Evolutionary conservation across 1,140 invertebrate genomes (phyloP).

Genomic region (Thalassaphorura encarpata): DNA sequence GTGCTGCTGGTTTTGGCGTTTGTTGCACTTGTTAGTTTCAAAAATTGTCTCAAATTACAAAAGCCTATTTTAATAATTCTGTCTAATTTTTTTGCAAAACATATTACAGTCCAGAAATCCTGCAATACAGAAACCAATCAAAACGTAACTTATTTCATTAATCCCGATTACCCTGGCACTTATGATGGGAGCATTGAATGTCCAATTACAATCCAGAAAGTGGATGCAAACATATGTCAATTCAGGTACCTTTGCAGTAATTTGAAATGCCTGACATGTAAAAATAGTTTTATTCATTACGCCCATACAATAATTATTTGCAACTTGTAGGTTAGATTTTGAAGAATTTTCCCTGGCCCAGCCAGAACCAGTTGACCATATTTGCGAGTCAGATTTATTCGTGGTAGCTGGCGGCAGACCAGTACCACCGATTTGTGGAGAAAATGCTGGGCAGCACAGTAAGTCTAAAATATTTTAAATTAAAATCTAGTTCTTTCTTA

Average conservation of each 20-base stretch:
- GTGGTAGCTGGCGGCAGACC: slow-evolving; percentile 32
- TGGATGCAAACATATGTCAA: slow-evolving; percentile 65
- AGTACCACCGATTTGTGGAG: slow-evolving; percentile 34
- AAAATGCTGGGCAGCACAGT: slow-evolving; percentile 35
- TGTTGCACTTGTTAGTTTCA: slow-evolving; percentile 59
- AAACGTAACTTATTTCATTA: slow-evolving; percentile 50
- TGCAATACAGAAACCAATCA: slow-evolving; percentile 46
- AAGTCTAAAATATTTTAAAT: too few relatives aligned
- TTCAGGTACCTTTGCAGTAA: slow-evolving; percentile 47
- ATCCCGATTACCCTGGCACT: slow-evolving; percentile 42
- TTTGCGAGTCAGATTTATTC: slow-evolving; percentile 33
- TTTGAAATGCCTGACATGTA: background rate
- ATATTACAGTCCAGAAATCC: slow-evolving; percentile 44
- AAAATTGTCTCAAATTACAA: background rate
- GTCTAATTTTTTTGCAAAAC: background rate
- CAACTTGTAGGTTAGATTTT: slow-evolving; percentile 31
- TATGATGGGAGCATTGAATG: slow-evolving; percentile 69
- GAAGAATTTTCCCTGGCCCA: slow-evolving; percentile 33
- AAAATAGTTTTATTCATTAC: background rate
- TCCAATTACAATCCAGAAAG: slow-evolving; percentile 66
- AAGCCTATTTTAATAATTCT: background rate
- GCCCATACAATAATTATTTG: background rate
- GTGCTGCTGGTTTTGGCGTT: slow-evolving; percentile 61
- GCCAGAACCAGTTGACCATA: slow-evolving; percentile 33
- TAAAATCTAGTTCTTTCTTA: background rate